Evolutionary conservation across 2,888 invertebrate genomes (phyloP).

Genomic region (Cephonodes hylas): DNA sequence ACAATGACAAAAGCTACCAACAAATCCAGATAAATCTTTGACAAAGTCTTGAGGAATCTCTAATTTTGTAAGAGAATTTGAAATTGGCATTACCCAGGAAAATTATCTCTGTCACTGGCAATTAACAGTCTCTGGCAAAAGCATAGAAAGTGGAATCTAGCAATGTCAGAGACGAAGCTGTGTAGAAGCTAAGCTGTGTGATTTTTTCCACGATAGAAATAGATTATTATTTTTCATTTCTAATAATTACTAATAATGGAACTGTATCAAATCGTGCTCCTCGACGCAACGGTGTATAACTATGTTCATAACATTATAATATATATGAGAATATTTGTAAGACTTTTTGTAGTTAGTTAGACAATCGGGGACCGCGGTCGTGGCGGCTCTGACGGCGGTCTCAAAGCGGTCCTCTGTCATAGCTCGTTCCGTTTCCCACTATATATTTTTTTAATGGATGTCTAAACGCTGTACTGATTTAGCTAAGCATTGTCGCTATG

Average conservation of each 20-base stretch:
- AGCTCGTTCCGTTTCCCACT: neutral
- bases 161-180: neutral
- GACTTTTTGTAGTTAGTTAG: neutral
- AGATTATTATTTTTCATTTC: neutral
- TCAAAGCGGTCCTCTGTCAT: neutral
- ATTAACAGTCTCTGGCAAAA: neutral
- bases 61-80: too few species aligned
- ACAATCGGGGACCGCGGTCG: neutral
- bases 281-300: neutral
- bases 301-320: neutral
- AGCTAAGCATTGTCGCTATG: neutral
- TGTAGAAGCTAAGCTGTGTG: conserved; percentile 7
- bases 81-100: neutral
- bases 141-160: neutral
- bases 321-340: neutral
- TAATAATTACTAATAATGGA: neutral
- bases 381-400: neutral
- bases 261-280: neutral
- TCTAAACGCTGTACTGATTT: conserved; percentile 4
- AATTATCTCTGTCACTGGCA: neutral
- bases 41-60: neutral
- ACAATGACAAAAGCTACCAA: neutral
- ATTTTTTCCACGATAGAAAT: neutral
- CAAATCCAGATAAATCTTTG: neutral
- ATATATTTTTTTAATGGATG: conserved; percentile 1